Evolutionary conservation across 2,888 invertebrate genomes (phyloP).

Genomic region (Embidobia sp.): DNA sequence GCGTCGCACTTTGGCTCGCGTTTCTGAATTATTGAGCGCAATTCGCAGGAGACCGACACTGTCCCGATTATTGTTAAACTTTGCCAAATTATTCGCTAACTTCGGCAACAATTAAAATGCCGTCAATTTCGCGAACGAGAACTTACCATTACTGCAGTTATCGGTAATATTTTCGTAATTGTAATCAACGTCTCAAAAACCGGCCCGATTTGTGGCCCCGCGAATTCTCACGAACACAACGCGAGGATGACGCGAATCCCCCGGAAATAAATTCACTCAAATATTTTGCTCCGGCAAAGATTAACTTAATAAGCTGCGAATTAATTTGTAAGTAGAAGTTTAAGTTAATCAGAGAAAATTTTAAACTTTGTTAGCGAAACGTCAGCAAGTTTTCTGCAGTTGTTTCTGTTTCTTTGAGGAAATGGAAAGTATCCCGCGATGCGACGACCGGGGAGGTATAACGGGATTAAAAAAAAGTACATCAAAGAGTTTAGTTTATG

Average conservation of each 20-base stretch:
- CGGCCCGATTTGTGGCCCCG: too few relatives aligned
- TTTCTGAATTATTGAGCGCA: conserved; percentile 41
- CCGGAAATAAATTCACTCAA: conserved; percentile 29
- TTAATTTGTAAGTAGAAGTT: conserved; percentile 33
- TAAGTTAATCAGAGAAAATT: conserved; percentile 45
- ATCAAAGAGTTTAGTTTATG: conserved; percentile 10
- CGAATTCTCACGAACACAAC: too few relatives aligned
- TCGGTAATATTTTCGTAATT: conserved; percentile 27
- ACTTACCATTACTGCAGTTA: conserved; percentile 25
- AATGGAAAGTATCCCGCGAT: conserved; percentile 17
- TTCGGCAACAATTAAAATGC: conserved; percentile 46
- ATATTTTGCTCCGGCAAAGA: conserved; percentile 31
- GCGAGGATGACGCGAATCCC: not conserved
- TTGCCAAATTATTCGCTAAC: conserved; percentile 35
- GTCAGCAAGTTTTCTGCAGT: conserved; percentile 24
- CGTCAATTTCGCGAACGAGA: conserved; percentile 31
- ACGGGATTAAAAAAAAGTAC: conserved; percentile 5
- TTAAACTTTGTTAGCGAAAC: conserved; percentile 37
- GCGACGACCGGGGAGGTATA: not conserved
- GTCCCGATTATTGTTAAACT: conserved; percentile 50
- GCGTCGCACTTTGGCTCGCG: conserved; percentile 23
- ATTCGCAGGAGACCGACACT: conserved; percentile 28
- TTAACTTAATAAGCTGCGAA: conserved; percentile 43
- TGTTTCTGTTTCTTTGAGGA: conserved; percentile 31
- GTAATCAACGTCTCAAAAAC: not conserved